Base-by-base conservation (phyloP, 2,113 vertebrate species). In the Bubo blakistoni region DNA sequence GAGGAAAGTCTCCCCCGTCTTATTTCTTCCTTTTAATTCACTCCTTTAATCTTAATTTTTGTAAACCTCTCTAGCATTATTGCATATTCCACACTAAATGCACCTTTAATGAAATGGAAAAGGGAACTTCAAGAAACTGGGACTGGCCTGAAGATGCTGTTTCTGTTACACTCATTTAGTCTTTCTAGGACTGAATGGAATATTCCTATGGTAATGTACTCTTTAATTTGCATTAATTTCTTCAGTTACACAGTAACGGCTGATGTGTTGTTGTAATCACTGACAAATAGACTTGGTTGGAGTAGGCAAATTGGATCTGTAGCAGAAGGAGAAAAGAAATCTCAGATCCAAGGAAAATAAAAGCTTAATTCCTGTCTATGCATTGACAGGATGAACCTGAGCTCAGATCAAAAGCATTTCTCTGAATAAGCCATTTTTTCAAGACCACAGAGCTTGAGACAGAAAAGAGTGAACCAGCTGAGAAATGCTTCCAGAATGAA, bases 1-100 rank as follows among this genome's bases (percentile, higher is more conserved):
- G 66, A 92, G 30, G 40, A 95, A 77, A 81, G 34, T 67, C 81
- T 79, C 30, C n/a, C 18, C 3, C 5, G 1, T 72, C 70, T 84
- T 89, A 57, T 91, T 96, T 87, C 57, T 92, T 96, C 52, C 57
- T 13, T 89, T 95, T 87, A 85, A 91, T 91, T 92, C 30, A 52
- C 81, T 85, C 61, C 47, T 92, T 96, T 96, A n/a, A 91, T 92
- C 89, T 91, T 70, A 19, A 38, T 91, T 88, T 92, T 90, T 63
- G n/a, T 57, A 81, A 92, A 71, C 57, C 22, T 84, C 81, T 84
- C 46, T 24, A 52, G n/a, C 46, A 14, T 36, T 81, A 46, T 89
- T 74, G 57, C 52, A 13, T 92, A 71, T 86, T 89, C 61, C n/a
- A 49, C 8, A 6, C 52, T 69, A 92, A 84, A 91, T 76, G 44